phyloP scores from a whole-genome alignment of 1,140 invertebrate genomes.

The Hyposmocoma kahamanoa region DNA sequence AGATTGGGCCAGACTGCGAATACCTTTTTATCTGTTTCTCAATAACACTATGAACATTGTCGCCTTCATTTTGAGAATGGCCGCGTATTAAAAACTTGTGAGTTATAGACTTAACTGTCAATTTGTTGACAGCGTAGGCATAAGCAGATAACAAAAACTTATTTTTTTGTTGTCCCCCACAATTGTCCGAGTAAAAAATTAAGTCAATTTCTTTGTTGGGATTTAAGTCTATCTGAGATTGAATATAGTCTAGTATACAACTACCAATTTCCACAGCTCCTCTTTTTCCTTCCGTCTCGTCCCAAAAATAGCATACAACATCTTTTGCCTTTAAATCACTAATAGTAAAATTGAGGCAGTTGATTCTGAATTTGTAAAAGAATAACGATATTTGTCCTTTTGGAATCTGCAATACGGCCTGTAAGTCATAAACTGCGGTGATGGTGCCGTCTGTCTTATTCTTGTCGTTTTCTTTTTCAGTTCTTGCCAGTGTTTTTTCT shows the following conservation, averaged over 20 bases:
- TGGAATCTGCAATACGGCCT: constrained; percentile 1
- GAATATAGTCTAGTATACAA: constrained; percentile 39
- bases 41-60: constrained; percentile 37
- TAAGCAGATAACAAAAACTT: constrained; percentile 35
- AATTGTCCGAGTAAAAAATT: constrained; percentile 49
- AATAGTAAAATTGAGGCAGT: constrained; percentile 8
- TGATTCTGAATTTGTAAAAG: too few relatives aligned
- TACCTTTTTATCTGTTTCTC: constrained; percentile 28
- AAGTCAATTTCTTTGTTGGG: constrained; percentile 26
- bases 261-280: constrained; percentile 51
- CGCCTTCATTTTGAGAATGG: constrained; percentile 48
- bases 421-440: constrained; percentile 14
- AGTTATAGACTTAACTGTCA: constrained; percentile 38
- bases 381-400: too few relatives aligned
- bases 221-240: not conserved
- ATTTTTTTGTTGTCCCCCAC: constrained; percentile 54
- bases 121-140: constrained; percentile 15
- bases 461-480: constrained; percentile 42
- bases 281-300: constrained; percentile 52
- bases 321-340: constrained; percentile 12
- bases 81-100: constrained; percentile 44
- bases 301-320: constrained; percentile 53
- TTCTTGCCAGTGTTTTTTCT: constrained; percentile 31
- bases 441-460: constrained; percentile 11
- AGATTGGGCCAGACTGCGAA: constrained; percentile 18